Conservation (phyloP, 1,140 invertebrate genomes). For the Chrysoperla carnea region DNA sequence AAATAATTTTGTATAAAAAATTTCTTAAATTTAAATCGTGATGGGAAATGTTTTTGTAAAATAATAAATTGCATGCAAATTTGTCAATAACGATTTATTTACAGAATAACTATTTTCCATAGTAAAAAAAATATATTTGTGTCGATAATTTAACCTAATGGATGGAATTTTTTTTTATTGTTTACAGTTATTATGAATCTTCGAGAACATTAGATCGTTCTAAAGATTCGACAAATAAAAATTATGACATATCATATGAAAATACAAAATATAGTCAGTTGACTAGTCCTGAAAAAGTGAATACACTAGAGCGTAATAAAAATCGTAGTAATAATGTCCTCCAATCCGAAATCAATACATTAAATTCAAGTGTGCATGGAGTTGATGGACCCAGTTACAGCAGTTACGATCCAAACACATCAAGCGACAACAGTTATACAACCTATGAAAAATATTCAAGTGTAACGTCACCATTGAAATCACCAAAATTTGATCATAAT, state of each 20-base stretch:
- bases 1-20: no score
- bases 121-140: no score
- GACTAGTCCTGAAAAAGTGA: conserved; percentile 19
- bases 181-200: no score
- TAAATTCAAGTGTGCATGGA: background rate
- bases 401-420: background rate
- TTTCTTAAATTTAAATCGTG: no score
- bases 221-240: no score
- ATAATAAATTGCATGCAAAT: no score
- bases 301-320: conserved; percentile 13
- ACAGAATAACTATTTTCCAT: no score
- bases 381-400: background rate
- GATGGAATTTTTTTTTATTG: no score
- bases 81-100: no score
- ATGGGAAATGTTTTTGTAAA: no score
- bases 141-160: no score
- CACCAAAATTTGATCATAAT: background rate
- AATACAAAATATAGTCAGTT: conserved; percentile 15
- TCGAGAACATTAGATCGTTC: no score
- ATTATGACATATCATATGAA: conserved; percentile 7
- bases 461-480: background rate
- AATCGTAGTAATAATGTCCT: background rate
- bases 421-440: background rate
- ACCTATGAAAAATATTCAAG: background rate
- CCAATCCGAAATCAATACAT: background rate